phyloP scores from a whole-genome alignment of 2,113 vertebrate genomes.

The Nyctibius bracteatus region DNA sequence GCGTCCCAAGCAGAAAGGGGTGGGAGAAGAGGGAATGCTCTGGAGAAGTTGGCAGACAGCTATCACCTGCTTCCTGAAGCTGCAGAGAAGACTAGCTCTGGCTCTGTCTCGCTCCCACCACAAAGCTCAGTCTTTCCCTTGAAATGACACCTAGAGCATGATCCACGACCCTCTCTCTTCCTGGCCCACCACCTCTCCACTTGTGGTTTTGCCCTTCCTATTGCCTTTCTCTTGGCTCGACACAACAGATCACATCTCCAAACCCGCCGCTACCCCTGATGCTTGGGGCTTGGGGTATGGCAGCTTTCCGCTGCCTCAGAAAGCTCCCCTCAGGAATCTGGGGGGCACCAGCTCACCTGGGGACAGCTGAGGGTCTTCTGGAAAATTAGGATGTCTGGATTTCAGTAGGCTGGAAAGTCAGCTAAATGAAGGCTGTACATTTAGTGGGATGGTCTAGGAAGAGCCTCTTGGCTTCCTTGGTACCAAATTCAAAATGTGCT shows the following conservation, averaged over 20 bases:
- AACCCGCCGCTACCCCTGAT: background rate
- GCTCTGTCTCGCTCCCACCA: fast-evolving
- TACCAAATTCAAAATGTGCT: background rate
- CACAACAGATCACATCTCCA: background rate
- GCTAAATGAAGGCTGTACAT: background rate
- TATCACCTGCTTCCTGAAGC: fast-evolving
- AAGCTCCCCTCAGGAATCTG: background rate
- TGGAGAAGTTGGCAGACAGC: background rate
- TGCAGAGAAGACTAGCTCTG: background rate
- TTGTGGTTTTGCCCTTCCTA: background rate
- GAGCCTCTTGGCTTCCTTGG: background rate
- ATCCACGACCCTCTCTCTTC: background rate
- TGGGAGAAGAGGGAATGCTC: background rate
- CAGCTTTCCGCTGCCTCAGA: background rate
- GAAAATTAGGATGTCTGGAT: background rate
- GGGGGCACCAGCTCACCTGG: background rate
- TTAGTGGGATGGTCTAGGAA: background rate
- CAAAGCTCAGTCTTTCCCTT: background rate
- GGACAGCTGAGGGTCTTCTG: background rate
- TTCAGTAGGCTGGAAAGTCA: background rate
- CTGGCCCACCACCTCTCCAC: background rate
- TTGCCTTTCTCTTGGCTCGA: background rate
- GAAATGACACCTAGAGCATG: background rate
- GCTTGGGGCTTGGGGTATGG: background rate
- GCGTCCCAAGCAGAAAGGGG: background rate